phyloP scores from a whole-genome alignment of 2,888 invertebrate species.

The Ecliptopera silaceata region DNA sequence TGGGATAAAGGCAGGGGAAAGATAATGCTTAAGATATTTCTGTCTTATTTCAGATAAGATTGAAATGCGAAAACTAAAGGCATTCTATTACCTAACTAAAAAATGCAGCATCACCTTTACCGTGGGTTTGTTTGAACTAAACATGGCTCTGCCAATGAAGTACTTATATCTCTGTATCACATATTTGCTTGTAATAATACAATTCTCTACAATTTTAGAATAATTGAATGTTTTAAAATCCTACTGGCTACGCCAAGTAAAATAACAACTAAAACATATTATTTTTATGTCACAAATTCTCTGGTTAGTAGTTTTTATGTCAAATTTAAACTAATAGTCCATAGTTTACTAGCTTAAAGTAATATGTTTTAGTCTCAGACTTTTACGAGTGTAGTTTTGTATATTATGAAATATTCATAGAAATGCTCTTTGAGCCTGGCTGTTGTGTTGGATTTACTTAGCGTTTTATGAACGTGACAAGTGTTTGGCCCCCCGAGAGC shows the following conservation, averaged over 20 bases:
- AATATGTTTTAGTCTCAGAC: too few relatives aligned
- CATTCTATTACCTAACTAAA: conserved; percentile 58
- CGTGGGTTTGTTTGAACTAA: conserved; percentile 60
- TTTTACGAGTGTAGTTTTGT: too few relatives aligned
- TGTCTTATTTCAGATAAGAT: conserved; percentile 53
- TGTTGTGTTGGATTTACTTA: background rate
- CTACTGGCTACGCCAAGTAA: background rate
- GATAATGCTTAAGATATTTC: too few relatives aligned
- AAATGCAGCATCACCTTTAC: conserved; percentile 63
- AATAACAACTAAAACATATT: too few relatives aligned
- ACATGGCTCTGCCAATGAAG: conserved; percentile 67
- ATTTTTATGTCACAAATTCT: too few relatives aligned
- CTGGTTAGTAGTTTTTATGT: too few relatives aligned
- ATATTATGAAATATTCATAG: too few relatives aligned
- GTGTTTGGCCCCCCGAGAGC: background rate
- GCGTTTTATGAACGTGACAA: background rate
- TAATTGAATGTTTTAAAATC: background rate
- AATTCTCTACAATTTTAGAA: conserved; percentile 61
- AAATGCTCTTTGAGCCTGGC: too few relatives aligned
- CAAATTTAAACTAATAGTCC: too few relatives aligned
- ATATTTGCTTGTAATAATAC: conserved; percentile 66
- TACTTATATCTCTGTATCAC: conserved; percentile 64
- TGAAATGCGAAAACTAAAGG: conserved; percentile 61
- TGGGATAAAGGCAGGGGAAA: too few relatives aligned
- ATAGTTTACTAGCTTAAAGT: too few relatives aligned